Evolutionary conservation across 2,888 invertebrate species (phyloP), one percentile per base, ranked within the genome.

Genomic region (Ormia ochracea): DNA sequence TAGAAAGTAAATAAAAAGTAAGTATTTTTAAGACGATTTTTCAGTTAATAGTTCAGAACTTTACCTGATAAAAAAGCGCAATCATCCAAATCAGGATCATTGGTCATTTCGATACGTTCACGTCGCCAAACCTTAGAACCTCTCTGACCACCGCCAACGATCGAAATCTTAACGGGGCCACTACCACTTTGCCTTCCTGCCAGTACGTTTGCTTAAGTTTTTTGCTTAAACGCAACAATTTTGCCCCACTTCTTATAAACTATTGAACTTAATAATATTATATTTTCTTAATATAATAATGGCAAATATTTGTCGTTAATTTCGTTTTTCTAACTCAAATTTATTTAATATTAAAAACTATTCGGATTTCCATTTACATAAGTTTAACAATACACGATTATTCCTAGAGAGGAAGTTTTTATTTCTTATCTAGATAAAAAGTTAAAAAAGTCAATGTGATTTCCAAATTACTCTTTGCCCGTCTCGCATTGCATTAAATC

Each of bases 11-110:
- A n/a, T n/a, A n/a, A n/a, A n/a, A n/a, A n/a, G n/a, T n/a, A n/a
- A n/a, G 7, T 10, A 19, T 43, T 1, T 43, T 1, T n/a, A 17
- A 2, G 5, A 31, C 10, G 10, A 17, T 61, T 59, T n/a, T 26
- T 72, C 21, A 56, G 6, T 43, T n/a, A 1, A 0, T 43, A 23
- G 23, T 61, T 31, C 2, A 17, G n/a, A n/a, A 21, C 2, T 74
- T 69, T 87, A 95, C 96, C 96, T 91, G 96, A 96, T 90, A 96
- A 91, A 91, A 96, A 96, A 82, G 96, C 96, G 87, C 96, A 96
- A 91, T 96, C 96, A 89, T 96, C 96, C 88, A 96, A 93, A 91
- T 96, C 96, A 90, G 95, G 96, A 88, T 96, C 96, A 85, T 88
- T 89, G 90, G 95, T 96, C 96, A 96, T 95, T 87, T 92, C 92